A percentile compares a stretch with the other conserved stretches of the same genome.
phyloP scores from a whole-genome alignment of 2,113 vertebrate genomes.

The Lamprotornis superbus region DNA sequence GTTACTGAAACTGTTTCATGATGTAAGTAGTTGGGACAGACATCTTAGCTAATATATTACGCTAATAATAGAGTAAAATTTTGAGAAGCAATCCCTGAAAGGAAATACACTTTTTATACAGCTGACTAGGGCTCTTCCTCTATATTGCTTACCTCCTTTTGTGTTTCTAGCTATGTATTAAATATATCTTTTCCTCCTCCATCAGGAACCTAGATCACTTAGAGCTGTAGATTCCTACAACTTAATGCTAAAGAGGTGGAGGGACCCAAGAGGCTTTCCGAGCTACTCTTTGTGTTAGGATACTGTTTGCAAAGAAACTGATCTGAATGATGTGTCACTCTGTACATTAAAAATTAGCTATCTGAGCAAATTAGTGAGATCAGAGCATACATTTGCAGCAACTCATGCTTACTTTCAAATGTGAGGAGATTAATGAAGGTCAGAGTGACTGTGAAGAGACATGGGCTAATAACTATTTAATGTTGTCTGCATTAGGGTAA shows the following conservation, averaged over 20 bases:
- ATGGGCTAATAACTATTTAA: not conserved
- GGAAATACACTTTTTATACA: not conserved
- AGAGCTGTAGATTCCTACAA: not conserved
- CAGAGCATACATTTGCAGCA: not conserved
- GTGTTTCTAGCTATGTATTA: not conserved
- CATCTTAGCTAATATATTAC: not conserved
- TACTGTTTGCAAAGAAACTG: not conserved
- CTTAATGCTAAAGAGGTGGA: not conserved
- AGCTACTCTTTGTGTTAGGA: not conserved
- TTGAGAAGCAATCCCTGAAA: not conserved
- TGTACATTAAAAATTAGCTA: not conserved
- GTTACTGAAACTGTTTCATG: not conserved
- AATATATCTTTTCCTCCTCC: not conserved
- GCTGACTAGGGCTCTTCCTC: not conserved
- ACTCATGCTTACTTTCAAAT: not conserved
- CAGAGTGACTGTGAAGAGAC: not conserved
- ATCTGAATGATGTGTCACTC: not conserved
- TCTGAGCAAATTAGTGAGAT: not conserved
- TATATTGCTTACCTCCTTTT: not conserved
- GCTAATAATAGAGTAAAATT: not conserved
- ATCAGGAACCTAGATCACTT: not conserved
- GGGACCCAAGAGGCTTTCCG: not conserved
- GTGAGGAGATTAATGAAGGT: not conserved
- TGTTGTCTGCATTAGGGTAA: constrained; percentile 77
- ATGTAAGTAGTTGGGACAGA: not conserved